Base-by-base conservation (phyloP, 2,113 vertebrate genomes). In the Malurus elegans region DNA sequence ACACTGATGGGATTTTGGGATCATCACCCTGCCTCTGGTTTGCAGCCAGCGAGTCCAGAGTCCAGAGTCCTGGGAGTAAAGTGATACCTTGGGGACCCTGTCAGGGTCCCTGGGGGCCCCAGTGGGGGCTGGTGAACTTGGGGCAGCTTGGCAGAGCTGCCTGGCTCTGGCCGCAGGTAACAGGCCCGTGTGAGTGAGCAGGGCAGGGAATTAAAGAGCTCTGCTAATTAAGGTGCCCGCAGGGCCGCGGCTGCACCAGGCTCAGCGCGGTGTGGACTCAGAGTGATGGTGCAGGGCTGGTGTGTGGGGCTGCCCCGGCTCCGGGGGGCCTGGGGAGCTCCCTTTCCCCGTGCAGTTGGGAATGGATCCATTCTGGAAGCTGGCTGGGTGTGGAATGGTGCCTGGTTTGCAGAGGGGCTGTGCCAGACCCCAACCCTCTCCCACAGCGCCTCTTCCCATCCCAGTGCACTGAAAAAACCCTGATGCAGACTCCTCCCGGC, bases 401-500 rank as follows among this genome's bases (percentile, higher is more conserved):
- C 76, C 28, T 1, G 18, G 10, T 36, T 36, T n/a, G 69, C 17
- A 8, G 51, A 29, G 31, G 67, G 56, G n/a, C 48, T 50, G 21
- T 6, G 2, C 32, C 53, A 29, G 61, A 57, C 50, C 82, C 86
- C 9, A 4, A 0, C 24, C 36, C 60, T 44, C n/a, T 75, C 67
- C 34, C 1, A 0, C 40, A 24, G 44, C 73, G 0, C 0, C 50
- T 12, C 25, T 7, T n/a, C 32, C 79, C 14, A 0, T 2, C 18
- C 28, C n/a, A 0, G 1, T 9, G 14, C 47, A 1, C 7, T 1
- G 26, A 31, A 42, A 16, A 31, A 21, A 29, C 8, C 11, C 14
- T 1, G 2, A 2, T 29, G 15, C 47, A 0, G 0, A 4, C 42
- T 50, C 53, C 67, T 38, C 25, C 34, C 1, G 6, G 24, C 45